Percentiles rank a stretch among this genome's conserved stretches.
Conservation (phyloP, 92 coral and sea anemone species). For the Umimayanthus chanpuru region DNA sequence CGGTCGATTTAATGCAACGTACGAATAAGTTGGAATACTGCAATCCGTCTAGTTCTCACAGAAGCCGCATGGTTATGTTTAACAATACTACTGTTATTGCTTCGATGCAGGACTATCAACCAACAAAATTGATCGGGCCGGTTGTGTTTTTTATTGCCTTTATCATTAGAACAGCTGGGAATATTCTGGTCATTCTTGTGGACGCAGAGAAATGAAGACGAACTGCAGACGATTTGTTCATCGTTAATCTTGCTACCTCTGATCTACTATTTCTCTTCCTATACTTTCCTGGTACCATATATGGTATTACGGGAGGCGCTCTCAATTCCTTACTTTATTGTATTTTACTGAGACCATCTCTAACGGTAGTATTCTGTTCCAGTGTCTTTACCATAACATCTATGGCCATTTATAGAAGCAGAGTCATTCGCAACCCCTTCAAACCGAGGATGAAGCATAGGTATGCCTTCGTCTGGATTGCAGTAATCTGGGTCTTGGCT, state of each 20-base stretch:
- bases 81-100: background rate
- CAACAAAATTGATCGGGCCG: background rate
- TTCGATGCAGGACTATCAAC: background rate
- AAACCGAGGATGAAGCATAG: constrained; percentile 24
- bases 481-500: constrained; percentile 19
- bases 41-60: background rate
- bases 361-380: constrained; percentile 20
- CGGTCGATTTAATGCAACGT: background rate
- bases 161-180: constrained; percentile 34
- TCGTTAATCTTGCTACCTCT: constrained; percentile 20
- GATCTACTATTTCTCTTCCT: constrained; percentile 33
- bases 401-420: constrained; percentile 41
- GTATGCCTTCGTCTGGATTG: constrained; percentile 25
- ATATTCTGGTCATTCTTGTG: constrained; percentile 16
- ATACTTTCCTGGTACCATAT: constrained; percentile 24
- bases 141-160: constrained; percentile 32
- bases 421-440: constrained; percentile 35
- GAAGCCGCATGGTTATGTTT: background rate
- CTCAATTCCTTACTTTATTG: constrained; percentile 12
- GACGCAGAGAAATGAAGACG: constrained; percentile 17
- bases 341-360: constrained; percentile 25
- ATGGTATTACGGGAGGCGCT: background rate
- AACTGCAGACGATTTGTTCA: constrained; percentile 32
- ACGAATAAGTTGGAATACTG: background rate
- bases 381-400: constrained; percentile 37